phyloP scores from a whole-genome alignment of 1,140 invertebrate genomes.

The Nomia melanderi region DNA sequence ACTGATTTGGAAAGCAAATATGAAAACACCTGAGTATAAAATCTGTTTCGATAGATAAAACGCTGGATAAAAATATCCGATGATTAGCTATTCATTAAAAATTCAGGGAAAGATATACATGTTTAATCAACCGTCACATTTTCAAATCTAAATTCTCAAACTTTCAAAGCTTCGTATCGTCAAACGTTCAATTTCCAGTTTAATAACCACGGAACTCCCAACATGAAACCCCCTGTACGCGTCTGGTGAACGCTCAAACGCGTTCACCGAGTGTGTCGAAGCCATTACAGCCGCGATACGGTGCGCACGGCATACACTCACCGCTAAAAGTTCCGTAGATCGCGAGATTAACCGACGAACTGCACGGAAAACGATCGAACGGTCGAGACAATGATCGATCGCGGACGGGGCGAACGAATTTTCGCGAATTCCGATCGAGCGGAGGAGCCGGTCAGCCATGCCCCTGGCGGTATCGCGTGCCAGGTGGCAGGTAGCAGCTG shows the following conservation, averaged over 20 bases:
- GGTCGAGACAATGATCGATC: background rate
- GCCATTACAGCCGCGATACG: background rate
- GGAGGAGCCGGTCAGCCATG: slow-evolving; percentile 8
- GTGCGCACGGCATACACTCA: background rate
- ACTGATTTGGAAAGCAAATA: no score
- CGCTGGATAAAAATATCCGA: no score
- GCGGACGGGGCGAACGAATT: background rate
- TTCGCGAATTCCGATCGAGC: background rate
- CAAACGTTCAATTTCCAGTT: background rate
- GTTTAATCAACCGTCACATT: no score
- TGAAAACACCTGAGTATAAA: no score
- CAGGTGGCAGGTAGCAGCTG: slow-evolving; percentile 59
- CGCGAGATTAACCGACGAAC: background rate
- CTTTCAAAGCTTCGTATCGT: no score
- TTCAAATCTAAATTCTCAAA: no score
- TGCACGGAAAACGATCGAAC: background rate
- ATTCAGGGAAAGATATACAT: no score
- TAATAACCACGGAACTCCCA: background rate
- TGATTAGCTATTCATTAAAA: no score
- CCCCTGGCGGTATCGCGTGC: slow-evolving; percentile 55
- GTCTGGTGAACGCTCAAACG: background rate
- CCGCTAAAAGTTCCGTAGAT: background rate
- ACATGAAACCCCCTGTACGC: background rate
- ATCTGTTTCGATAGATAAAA: no score
- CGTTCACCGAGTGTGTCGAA: background rate